Percentiles rank a stretch among this genome's conserved stretches.
These are phyloP conservation scores for Platysternon megacephalum DNA, from an alignment of 2,113 vertebrate genomes.

Conservation along the genomic window DNA sequence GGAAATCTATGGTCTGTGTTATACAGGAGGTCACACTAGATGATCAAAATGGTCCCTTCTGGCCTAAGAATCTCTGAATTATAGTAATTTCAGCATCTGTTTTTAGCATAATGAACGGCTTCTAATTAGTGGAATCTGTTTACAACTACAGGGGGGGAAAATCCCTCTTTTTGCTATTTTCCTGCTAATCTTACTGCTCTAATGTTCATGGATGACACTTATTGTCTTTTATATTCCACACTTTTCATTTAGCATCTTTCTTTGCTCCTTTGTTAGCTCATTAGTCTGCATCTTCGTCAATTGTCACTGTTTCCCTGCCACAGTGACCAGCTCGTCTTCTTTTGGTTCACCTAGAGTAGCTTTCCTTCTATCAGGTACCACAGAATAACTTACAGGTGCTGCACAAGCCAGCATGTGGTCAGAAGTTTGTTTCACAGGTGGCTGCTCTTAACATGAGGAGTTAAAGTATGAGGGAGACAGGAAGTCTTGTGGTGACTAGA, in stretches of 20 bases:
- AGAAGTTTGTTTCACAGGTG: background rate
- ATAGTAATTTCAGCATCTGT: background rate
- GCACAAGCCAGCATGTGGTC: background rate
- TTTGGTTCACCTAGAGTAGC: background rate
- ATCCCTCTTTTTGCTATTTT: background rate
- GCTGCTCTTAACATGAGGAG: background rate
- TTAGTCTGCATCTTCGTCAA: background rate
- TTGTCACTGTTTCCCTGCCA: background rate
- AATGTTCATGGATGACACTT: background rate
- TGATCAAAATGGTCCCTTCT: background rate
- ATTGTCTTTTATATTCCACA: background rate
- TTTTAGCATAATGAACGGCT: background rate
- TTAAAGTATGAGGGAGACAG: background rate
- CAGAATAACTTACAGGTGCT: background rate
- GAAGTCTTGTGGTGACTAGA: background rate
- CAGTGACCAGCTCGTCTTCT: background rate
- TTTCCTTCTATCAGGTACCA: background rate
- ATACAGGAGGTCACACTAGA: background rate
- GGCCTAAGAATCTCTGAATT: background rate
- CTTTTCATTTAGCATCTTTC: background rate
- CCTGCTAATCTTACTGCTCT: background rate
- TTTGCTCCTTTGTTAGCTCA: background rate
- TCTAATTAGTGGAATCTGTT: background rate
- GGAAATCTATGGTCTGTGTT: background rate
- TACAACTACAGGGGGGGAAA: rapidly evolving